These are phyloP conservation scores for Fulica atra DNA, from an alignment of 2,113 vertebrate species.

Conservation along the genomic window DNA sequence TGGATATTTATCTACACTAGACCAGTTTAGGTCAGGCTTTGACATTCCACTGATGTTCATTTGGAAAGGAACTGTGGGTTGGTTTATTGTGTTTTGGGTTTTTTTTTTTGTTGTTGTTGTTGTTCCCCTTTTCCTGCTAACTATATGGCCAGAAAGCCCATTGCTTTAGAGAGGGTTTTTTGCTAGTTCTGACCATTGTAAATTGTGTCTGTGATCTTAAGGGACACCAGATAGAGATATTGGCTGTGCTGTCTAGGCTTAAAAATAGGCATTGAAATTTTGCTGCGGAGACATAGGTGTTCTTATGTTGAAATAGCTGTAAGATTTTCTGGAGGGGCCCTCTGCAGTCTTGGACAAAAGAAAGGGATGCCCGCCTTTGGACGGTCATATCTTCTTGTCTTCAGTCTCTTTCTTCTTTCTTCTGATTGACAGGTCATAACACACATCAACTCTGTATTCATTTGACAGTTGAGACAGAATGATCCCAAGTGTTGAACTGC, in stretches of 20 bases:
- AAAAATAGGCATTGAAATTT: background rate
- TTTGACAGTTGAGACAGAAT: background rate
- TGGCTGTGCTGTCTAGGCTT: background rate
- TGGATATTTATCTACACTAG: background rate
- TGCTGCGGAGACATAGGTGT: background rate
- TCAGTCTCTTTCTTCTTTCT: background rate
- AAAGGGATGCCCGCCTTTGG: background rate
- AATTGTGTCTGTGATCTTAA: background rate
- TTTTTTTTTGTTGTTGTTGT: background rate
- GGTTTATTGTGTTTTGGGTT: background rate
- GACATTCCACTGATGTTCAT: background rate
- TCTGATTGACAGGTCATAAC: background rate
- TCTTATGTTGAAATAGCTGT: background rate
- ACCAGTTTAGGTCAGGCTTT: background rate
- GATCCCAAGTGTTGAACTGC: background rate
- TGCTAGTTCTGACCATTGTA: background rate
- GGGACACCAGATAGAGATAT: background rate
- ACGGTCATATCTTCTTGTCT: background rate
- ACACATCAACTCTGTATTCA: background rate
- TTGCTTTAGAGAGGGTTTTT: background rate
- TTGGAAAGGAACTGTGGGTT: background rate
- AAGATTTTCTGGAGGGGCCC: background rate
- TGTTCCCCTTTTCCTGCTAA: background rate
- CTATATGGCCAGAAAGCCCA: background rate
- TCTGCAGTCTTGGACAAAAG: background rate